Percentiles rank a stretch among this genome's conserved stretches.
These are phyloP conservation scores for Minunthozetes semirufus DNA, from an alignment of 2,888 invertebrate genomes.

Conservation along the genomic window DNA sequence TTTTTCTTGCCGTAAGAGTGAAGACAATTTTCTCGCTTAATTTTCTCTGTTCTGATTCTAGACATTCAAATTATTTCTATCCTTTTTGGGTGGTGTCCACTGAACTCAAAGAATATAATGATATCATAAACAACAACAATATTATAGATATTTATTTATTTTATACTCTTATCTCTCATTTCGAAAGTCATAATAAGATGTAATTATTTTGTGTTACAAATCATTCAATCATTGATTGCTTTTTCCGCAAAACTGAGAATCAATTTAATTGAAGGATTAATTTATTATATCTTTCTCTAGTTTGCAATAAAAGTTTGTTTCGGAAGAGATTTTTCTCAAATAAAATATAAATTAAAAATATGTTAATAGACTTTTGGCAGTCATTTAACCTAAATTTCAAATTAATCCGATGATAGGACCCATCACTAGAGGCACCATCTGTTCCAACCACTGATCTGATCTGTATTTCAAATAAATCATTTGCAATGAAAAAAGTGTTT, in stretches of 20 bases:
- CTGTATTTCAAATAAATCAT: background rate
- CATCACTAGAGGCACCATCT: background rate
- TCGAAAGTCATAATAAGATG: background rate
- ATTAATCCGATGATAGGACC: background rate
- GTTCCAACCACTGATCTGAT: background rate
- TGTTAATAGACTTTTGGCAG: background rate
- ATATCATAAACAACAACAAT: background rate
- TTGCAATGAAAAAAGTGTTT: background rate
- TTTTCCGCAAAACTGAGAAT: too few species aligned
- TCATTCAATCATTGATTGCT: too few species aligned
- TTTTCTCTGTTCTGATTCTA: background rate
- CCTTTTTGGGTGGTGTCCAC: conserved; percentile 2
- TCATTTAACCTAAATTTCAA: conserved; percentile 6
- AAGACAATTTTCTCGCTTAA: background rate
- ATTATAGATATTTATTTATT: background rate
- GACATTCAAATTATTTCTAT: too few species aligned
- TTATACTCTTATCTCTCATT: background rate
- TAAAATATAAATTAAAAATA: background rate
- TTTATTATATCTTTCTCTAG: background rate
- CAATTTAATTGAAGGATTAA: too few species aligned
- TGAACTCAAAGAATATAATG: background rate
- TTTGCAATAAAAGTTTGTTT: background rate
- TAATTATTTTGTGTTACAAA: background rate
- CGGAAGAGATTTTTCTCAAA: background rate
- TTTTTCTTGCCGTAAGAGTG: background rate